Evolutionary conservation across 2,797 vertebrate genomes (phyloP).

Genomic region (Rhyacichthys aspro): DNA sequence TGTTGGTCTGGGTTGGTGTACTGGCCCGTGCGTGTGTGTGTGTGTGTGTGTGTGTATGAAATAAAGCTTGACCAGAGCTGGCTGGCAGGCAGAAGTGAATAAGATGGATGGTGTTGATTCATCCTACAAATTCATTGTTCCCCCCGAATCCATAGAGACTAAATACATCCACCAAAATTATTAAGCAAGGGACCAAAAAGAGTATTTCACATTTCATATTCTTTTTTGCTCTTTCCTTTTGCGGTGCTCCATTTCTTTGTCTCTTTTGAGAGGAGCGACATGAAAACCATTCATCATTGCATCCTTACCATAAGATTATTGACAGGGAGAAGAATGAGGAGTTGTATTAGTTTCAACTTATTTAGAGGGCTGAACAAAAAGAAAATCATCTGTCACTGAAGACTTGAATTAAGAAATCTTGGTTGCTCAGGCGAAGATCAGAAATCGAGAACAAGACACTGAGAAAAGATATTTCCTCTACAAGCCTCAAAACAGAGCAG

Average conservation of each 20-base stretch:
- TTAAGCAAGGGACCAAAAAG: constrained; percentile 72
- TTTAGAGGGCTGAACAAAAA: constrained; percentile 48
- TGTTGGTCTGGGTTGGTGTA: constrained; percentile 32
- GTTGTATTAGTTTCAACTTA: constrained; percentile 55
- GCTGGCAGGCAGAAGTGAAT: constrained; percentile 74
- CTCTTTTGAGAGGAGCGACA: constrained; percentile 57
- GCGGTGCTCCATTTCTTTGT: constrained; percentile 34
- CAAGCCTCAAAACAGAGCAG: constrained; percentile 29
- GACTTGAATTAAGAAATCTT: constrained; percentile 25
- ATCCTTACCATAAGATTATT: constrained; percentile 74
- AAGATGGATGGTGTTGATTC: constrained; percentile 84
- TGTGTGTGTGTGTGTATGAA: constrained; percentile 29
- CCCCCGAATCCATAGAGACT: constrained; percentile 71
- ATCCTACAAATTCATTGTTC: constrained; percentile 73
- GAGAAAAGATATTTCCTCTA: constrained; percentile 24
- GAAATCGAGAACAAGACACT: constrained; percentile 1
- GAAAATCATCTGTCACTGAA: constrained; percentile 43
- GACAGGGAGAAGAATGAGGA: constrained; percentile 57
- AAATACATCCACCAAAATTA: constrained; percentile 75
- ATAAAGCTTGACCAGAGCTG: constrained; percentile 62
- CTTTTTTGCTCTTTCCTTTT: constrained; percentile 39
- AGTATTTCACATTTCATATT: constrained; percentile 74
- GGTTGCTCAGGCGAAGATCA: constrained; percentile 1
- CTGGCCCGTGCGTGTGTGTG: constrained; percentile 22
- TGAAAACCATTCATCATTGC: constrained; percentile 78